Conservation (phyloP, 2,888 invertebrate genomes). For the Iselma pallidipennis region DNA sequence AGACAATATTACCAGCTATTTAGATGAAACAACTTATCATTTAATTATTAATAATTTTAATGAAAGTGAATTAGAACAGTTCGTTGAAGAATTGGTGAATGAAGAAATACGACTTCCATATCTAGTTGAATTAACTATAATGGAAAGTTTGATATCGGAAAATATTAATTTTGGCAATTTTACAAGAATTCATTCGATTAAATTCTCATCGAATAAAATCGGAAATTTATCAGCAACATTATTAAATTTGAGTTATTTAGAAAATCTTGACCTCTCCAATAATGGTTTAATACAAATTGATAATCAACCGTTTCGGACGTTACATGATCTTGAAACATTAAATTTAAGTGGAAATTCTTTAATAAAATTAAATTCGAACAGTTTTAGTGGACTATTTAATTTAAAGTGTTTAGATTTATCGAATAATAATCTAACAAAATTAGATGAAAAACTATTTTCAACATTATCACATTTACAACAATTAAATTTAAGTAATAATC, state of each 20-base stretch:
- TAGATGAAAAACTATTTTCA: slow-evolving; percentile 63
- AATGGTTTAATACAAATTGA: slow-evolving; percentile 62
- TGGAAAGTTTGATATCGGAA: slow-evolving; percentile 23
- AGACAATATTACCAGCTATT: slow-evolving; percentile 27
- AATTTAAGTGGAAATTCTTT: slow-evolving; percentile 72
- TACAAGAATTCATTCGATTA: slow-evolving; percentile 29
- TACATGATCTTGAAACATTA: slow-evolving; percentile 64
- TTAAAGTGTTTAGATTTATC: slow-evolving; percentile 73
- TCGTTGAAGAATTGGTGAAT: slow-evolving; percentile 23
- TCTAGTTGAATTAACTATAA: slow-evolving; percentile 30
- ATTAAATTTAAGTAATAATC: slow-evolving; percentile 73
- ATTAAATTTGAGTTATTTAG: slow-evolving; percentile 52
- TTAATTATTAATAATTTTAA: slow-evolving; percentile 31
- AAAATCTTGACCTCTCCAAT: slow-evolving; percentile 64
- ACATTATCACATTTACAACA: slow-evolving; percentile 66
- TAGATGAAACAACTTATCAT: slow-evolving; percentile 33
- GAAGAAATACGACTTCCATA: slow-evolving; percentile 26
- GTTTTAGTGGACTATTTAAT: slow-evolving; percentile 64
- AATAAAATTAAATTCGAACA: slow-evolving; percentile 59
- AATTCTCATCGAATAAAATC: slow-evolving; percentile 36
- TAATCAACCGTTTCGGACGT: slow-evolving; percentile 61
- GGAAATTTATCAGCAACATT: slow-evolving; percentile 31
- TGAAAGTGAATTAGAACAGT: slow-evolving; percentile 22
- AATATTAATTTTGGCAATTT: slow-evolving; percentile 28
- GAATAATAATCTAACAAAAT: slow-evolving; percentile 64